Evolutionary conservation across 2,113 vertebrate species (phyloP), one percentile per base, ranked within the genome.

Genomic region (Brachypodius melanocephalos): DNA sequence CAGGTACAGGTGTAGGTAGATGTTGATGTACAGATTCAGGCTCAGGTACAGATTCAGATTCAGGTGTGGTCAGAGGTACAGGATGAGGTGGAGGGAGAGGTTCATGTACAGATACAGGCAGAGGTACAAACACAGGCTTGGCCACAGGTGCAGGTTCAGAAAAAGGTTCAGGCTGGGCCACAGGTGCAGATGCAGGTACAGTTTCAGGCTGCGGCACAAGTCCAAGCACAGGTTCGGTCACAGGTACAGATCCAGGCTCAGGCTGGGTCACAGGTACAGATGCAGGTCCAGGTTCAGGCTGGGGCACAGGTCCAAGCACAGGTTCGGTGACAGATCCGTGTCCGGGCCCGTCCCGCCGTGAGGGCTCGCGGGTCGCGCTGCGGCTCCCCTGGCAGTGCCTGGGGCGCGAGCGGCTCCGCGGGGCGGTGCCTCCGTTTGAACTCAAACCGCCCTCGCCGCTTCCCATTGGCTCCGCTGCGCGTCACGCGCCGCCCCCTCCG

Each of bases 291-390:
- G 49, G 49, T 18, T 45, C 20, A 12, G 46, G 20, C 11, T 22
- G 11, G 21, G 46, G 46, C 46, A 32, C 38, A 38, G 38, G 38
- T 38, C 38, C 28, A 21, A 8, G 8, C 5, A 3, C 51, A 43
- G 25, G 25, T 3, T 24, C 17, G 24, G 17, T 14, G 20, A 0
- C 51, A 16, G 13, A 0, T 1, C 32, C 17, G 6, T 16, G 5
- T 1, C 62, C 4, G 17, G 1, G 14, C 40, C 32, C 3, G 8
- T 8, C 19, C 57, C 32, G 14, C 42, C 42, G 5, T 32, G 38
- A 5, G 38, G 38, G 9, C 8, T 4, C 4, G 22, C 1, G 55
- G 21, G 5, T 34, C n/a, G 4, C 13, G 4, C 32, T 1, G 19
- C 2, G 2, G 1, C 1, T 9, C 55, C 51, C 72, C 26, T 4